These are phyloP conservation scores for Clarias laeviceps DNA, from an alignment of 2,797 vertebrate genomes.

Conservation along the genomic window DNA sequence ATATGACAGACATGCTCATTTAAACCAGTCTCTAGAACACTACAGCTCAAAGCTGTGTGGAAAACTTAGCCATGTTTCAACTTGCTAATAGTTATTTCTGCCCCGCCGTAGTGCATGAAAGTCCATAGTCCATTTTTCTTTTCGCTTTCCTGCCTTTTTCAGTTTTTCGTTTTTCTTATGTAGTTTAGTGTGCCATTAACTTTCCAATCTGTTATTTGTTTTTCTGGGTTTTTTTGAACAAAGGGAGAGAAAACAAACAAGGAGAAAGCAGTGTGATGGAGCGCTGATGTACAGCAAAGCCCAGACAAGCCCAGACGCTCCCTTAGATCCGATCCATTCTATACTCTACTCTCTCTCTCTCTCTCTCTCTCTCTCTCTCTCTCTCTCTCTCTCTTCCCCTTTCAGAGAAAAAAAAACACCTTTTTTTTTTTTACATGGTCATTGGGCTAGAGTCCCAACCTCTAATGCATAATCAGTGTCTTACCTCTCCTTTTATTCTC, in stretches of 20 bases:
- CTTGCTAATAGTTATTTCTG: constrained; percentile 50
- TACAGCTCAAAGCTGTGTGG: constrained; percentile 44
- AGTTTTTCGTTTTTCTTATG: constrained; percentile 19
- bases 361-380: background rate
- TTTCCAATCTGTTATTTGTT: constrained; percentile 60
- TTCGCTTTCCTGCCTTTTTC: background rate
- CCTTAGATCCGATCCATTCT: background rate
- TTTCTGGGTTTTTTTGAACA: constrained; percentile 53
- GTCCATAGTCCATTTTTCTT: background rate
- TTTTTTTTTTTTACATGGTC: constrained; percentile 16
- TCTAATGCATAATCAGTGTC: background rate
- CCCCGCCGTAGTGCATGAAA: background rate
- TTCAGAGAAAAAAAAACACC: constrained; percentile 45
- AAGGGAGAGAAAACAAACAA: constrained; percentile 51
- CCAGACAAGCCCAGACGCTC: constrained; percentile 21
- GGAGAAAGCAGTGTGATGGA: constrained; percentile 37
- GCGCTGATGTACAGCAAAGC: constrained; percentile 24
- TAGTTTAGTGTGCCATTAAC: constrained; percentile 52
- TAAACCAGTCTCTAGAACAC: constrained; percentile 50
- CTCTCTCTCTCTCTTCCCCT: background rate
- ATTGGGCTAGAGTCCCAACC: constrained; percentile 7
- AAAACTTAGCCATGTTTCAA: constrained; percentile 54
- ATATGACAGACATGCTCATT: constrained; percentile 55
- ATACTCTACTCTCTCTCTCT: constrained; percentile 6
- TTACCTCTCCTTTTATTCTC: constrained; percentile 5